Evolutionary conservation across 1,140 invertebrate species (phyloP), one percentile per base, ranked within the genome.

Genomic region (Drosophila pseudoobscura): DNA sequence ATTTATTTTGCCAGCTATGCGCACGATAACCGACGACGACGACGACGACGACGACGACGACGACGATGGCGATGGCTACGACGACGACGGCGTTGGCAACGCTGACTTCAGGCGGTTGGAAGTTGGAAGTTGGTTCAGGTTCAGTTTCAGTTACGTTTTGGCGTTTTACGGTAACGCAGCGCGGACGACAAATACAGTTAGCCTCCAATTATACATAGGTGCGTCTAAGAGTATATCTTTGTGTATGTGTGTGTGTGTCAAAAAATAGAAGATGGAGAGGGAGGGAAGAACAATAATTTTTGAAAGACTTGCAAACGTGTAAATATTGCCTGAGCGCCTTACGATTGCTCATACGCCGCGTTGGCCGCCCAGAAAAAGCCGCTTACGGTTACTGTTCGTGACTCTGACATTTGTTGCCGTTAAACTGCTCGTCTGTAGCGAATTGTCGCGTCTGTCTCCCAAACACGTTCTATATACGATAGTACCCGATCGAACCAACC

Each of bases 111-210:
- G 79, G 60, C 79, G 4, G 59, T 66, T 65, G 70, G 70, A 75
- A 8, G 59, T 66, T 65, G 70, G 70, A 75, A 80, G 83, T 88
- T 88, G 82, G 72, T 74, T 78, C 64, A 75, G 78, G 78, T 82
- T 82, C 69, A 76, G 66, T 15, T 55, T 69, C 83, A 88, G 84
- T 89, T 88, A 88, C 83, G 83, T 89, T 88, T 88, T 75, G 83
- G 84, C 83, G 84, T 89, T 88, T 88, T 88, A 88, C 83, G 84
- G 83, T 88, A 88, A 89, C 83, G 83, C 78, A 83, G 78, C 83
- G 73, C 70, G 65, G 68, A 76, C 55, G 59, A 70, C 63, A 70
- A 44, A 52, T 24, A 76, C 76, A 79, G 62, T 76, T 76, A 77
- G 58, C 73, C 53, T 50, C 56, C 53, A 56, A 70, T 69, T 66